Base-by-base conservation (phyloP, 2,797 vertebrate species). In the Megalops cyprinoides region DNA sequence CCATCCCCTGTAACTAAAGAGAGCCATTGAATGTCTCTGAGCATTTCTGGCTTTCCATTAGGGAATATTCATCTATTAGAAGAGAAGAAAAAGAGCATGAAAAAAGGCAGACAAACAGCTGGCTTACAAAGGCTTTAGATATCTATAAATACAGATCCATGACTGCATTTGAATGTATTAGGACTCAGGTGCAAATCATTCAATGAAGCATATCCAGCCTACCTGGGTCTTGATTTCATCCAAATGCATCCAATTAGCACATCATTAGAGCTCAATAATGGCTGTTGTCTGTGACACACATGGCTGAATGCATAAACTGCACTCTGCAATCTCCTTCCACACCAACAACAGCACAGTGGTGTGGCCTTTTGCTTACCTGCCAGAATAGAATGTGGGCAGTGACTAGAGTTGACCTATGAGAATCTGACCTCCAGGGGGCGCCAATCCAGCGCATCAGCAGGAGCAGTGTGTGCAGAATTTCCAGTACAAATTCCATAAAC, bases 201-300 rank as follows among this genome's bases (percentile, higher is more conserved):
- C 37, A n/a, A 23, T n/a, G 37, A 23, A 71, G 49, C 65, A 23
- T 7, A 73, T 55, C 4, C 65, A 73, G 23, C 10, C 15, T 31
- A 44, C 37, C 37, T 39, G 65, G 28, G 28, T 34, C 37, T 73
- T 73, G 73, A 58, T 55, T 56, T 69, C 7, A 25, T 20, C 78
- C 71, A 44, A 73, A 23, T 79, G 48, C 48, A 37, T 51, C 65
- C 65, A 56, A 56, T 79, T 79, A 55, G 48, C 10, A 34, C 23
- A 44, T 34, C 71, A 67, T 67, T 79, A 67, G 62, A 71, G 2
- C 14, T 28, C 10, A 49, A 65, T 65, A 25, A 18, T 39, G 62
- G 37, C 18, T 18, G 78, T 8, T 12, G 20, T 25, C 4, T n/a
- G 14, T 53, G 65, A 20, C 34, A 25, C 3, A 62, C 78, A 5